Evolutionary conservation across 2,113 vertebrate genomes (phyloP).

Genomic region (Tapirus terrestris): DNA sequence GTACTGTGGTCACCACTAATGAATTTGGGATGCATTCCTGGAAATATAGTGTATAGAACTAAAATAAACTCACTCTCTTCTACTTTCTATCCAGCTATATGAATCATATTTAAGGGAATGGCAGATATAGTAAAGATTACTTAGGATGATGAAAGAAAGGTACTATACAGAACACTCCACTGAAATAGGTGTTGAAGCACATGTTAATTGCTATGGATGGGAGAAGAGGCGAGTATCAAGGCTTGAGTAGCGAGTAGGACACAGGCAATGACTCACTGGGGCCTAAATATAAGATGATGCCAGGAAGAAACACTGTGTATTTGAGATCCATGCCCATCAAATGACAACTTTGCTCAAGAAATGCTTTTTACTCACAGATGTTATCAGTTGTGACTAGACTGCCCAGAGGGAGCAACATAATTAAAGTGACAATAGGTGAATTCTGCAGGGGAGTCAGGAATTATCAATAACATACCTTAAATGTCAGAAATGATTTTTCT

Average conservation of each 20-base stretch:
- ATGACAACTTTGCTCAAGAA: constrained; percentile 68
- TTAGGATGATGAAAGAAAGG: background rate
- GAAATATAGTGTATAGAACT: background rate
- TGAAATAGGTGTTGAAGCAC: background rate
- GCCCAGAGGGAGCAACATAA: constrained; percentile 72
- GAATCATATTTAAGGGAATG: constrained; percentile 19
- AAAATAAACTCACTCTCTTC: background rate
- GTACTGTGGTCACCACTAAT: background rate
- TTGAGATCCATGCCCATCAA: constrained; percentile 55
- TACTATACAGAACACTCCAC: background rate
- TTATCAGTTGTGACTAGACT: constrained; percentile 69
- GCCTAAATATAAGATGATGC: background rate
- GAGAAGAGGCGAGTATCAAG: background rate
- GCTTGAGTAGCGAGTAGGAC: background rate
- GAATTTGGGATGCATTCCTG: background rate
- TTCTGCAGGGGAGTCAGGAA: constrained; percentile 59
- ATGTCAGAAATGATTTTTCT: constrained; percentile 75
- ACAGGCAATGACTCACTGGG: background rate
- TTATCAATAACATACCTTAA: constrained; percentile 73
- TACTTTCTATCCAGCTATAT: background rate
- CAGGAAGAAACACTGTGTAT: background rate
- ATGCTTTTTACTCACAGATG: constrained; percentile 69
- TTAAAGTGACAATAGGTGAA: constrained; percentile 72
- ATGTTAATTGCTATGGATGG: background rate
- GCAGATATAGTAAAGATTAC: background rate